Percentiles rank a stretch among this genome's conserved stretches.
Evolutionary conservation across 2,113 vertebrate genomes (phyloP).

Genomic region (Cyprinodon tularosa): DNA sequence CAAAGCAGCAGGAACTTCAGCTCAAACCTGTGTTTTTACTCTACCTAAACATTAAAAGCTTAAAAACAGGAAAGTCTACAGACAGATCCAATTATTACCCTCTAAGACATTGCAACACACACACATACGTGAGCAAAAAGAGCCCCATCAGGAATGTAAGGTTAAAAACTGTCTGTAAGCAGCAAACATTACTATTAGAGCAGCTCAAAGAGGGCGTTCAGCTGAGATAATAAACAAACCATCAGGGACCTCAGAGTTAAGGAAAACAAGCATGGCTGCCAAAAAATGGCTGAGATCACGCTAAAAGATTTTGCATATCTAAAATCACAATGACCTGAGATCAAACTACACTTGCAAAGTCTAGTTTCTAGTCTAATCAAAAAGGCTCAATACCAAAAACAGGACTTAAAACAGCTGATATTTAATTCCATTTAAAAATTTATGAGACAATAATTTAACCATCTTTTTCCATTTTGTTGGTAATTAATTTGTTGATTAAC

Average conservation of each 20-base stretch:
- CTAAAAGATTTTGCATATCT: background rate
- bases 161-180: background rate
- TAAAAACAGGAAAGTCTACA: constrained; percentile 6
- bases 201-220: background rate
- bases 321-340: constrained; percentile 15
- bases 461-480: too few relatives aligned
- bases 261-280: constrained; percentile 7
- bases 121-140: constrained; percentile 20
- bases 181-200: constrained; percentile 8
- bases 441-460: too few relatives aligned
- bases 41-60: constrained; percentile 22
- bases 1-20: background rate
- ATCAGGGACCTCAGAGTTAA: constrained; percentile 14
- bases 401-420: background rate
- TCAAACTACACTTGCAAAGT: background rate
- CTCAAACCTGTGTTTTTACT: constrained; percentile 14
- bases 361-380: background rate
- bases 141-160: constrained; percentile 17
- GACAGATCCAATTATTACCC: constrained; percentile 12
- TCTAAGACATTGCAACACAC: constrained; percentile 1
- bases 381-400: background rate
- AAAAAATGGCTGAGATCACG: background rate
- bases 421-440: background rate
- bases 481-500: too few relatives aligned
- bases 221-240: constrained; percentile 33